Percentiles rank a stretch among this genome's conserved stretches.
Conservation (phyloP, 1,140 invertebrate species). For the Trichomalopsis sarcophagae region DNA sequence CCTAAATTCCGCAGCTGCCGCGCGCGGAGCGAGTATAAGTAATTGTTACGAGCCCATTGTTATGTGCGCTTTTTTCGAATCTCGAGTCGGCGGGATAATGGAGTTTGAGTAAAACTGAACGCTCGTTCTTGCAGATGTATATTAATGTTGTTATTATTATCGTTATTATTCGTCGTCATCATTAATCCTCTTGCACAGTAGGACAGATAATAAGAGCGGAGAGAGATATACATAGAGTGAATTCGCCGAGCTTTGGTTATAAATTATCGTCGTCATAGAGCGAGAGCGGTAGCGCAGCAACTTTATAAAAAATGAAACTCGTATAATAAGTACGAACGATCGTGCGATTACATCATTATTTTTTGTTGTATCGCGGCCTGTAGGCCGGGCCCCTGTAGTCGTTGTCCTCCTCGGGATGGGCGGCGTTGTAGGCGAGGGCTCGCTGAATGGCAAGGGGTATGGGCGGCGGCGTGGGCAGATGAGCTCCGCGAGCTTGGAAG, state of each 20-base stretch:
- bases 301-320: neutral
- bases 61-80: neutral
- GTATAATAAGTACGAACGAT: neutral
- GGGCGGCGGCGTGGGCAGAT: slow-evolving; percentile 86
- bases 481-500: slow-evolving; percentile 83
- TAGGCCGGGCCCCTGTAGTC: neutral
- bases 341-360: neutral
- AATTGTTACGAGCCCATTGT: neutral
- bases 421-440: slow-evolving; percentile 72
- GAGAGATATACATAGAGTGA: neutral
- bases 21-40: neutral
- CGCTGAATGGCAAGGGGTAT: slow-evolving; percentile 77
- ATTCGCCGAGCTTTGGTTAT: neutral
- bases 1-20: neutral
- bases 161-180: neutral
- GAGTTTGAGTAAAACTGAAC: neutral
- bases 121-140: neutral
- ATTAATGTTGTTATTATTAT: neutral
- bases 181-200: neutral
- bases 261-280: neutral
- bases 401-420: slow-evolving; percentile 70
- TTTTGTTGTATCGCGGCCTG: slow-evolving; percentile 14
- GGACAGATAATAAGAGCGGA: neutral
- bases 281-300: neutral
- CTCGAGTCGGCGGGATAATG: neutral